Evolutionary conservation across 2,888 invertebrate genomes (phyloP), one percentile per base, ranked within the genome.

Genomic region (Morpho achilles): DNA sequence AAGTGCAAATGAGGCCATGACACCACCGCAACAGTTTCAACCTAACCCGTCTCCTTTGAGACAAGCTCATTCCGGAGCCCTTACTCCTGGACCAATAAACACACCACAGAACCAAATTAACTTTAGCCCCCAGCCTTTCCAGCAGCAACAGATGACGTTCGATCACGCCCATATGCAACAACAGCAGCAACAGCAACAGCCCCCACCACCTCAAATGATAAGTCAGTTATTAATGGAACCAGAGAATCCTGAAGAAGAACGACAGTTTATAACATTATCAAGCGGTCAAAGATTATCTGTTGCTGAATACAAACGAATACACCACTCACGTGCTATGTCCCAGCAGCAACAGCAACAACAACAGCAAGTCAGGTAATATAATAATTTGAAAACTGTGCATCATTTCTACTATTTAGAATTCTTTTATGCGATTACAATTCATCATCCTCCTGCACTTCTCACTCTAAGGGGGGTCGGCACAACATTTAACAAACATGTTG

Each of bases 261-360:
- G 84, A 48, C 87, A 87, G 64, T 70, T 89, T 57, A 73, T 91
- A 32, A 82, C 88, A 0, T 66, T 91, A 50, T 71, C 71, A 2
- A 89, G 80, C 60, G 91, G 91, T 6, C 90, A 90, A 65, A 77
- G 84, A 59, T 83, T 91, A 42, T 83, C 89, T 7, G 67, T 88
- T n/a, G 88, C 85, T 0, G 91, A 91, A 51, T 89, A 85, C 61
- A 87, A 82, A 69, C 76, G 84, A 58, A 73, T 87, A 66, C 88
- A 86, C 45, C 80, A 80, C 53, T 70, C 75, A 40, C 75, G 83
- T n/a, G 80, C 81, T 8, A 70, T 78, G 47, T 67, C 76, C 39
- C 84, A 82, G 55, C 91, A 86, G 42, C 70, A 68, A 16, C 62
- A 61, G 44, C 58, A 59, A 41, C 65, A 64, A 39, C 61, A 62